Evolutionary conservation across 1,140 invertebrate genomes (phyloP).

Genomic region (Rhizoglyphus robini): DNA sequence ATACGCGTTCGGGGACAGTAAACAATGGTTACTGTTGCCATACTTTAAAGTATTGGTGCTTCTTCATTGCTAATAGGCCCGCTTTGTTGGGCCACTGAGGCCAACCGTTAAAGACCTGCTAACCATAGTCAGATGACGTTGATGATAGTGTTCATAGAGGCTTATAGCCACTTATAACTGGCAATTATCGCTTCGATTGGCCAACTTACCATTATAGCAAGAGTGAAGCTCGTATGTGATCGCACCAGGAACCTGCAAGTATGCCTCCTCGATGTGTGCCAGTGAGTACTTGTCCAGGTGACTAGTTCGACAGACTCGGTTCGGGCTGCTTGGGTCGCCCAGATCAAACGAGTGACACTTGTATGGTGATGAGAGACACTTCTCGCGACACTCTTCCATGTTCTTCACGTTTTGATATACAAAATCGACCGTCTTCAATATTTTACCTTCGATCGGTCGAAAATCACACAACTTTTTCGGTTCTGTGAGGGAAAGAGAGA

Average conservation of each 20-base stretch:
- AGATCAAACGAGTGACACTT: constrained; percentile 84
- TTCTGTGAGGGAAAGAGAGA: constrained; percentile 21
- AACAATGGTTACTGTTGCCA: too few species aligned
- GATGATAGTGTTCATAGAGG: too few species aligned
- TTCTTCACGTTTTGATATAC: constrained; percentile 69
- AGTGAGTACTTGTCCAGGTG: constrained; percentile 77
- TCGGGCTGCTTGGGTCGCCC: constrained; percentile 60
- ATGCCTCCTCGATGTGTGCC: constrained; percentile 68
- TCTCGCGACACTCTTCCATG: constrained; percentile 62
- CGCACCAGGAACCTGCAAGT: constrained; percentile 68
- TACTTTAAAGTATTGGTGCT: too few species aligned
- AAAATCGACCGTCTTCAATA: constrained; percentile 82
- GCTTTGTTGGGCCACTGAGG: too few species aligned
- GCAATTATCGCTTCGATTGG: too few species aligned
- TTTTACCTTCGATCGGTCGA: constrained; percentile 67
- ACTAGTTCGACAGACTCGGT: constrained; percentile 76
- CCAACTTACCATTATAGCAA: constrained; percentile 58
- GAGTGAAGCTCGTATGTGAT: constrained; percentile 75
- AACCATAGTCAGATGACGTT: too few species aligned
- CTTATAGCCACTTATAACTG: too few species aligned
- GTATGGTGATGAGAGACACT: constrained; percentile 69
- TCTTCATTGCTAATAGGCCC: too few species aligned
- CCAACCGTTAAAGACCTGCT: too few species aligned
- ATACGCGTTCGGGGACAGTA: too few species aligned
- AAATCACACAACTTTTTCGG: constrained; percentile 59